These are phyloP conservation scores for Oreochromis spilurus DNA, from an alignment of 2,113 vertebrate genomes.

Conservation along the genomic window DNA sequence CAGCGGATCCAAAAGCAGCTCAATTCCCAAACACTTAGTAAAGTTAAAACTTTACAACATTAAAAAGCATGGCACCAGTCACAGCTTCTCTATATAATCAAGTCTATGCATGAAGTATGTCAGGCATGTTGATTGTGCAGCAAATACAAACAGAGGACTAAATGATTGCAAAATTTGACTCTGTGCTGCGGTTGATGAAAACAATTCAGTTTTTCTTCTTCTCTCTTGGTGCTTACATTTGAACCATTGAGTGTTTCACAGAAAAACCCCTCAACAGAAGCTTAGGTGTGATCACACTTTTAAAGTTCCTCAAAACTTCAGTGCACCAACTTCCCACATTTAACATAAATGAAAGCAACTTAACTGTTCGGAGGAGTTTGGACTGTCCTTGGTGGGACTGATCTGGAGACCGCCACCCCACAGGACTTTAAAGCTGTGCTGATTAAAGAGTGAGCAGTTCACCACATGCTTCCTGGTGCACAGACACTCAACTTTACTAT, in stretches of 20 bases:
- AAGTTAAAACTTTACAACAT: not conserved
- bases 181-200: not conserved
- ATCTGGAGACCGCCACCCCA: not conserved
- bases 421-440: not conserved
- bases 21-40: not conserved
- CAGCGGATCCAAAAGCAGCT: not conserved
- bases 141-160: not conserved
- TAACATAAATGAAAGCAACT: not conserved
- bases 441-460: not conserved
- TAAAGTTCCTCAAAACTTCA: not conserved
- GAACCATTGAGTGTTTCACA: not conserved
- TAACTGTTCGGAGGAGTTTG: not conserved
- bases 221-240: not conserved
- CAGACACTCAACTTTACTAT: slow-evolving; percentile 6
- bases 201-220: not conserved
- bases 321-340: not conserved
- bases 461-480: slow-evolving; percentile 9
- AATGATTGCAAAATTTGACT: not conserved
- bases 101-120: not conserved
- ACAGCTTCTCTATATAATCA: not conserved
- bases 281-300: not conserved
- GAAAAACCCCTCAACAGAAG: not conserved
- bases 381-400: not conserved
- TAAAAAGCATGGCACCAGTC: not conserved
- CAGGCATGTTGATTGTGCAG: not conserved